Base-by-base conservation (phyloP, 2,888 invertebrate species). In the Zele albiditarsus region DNA sequence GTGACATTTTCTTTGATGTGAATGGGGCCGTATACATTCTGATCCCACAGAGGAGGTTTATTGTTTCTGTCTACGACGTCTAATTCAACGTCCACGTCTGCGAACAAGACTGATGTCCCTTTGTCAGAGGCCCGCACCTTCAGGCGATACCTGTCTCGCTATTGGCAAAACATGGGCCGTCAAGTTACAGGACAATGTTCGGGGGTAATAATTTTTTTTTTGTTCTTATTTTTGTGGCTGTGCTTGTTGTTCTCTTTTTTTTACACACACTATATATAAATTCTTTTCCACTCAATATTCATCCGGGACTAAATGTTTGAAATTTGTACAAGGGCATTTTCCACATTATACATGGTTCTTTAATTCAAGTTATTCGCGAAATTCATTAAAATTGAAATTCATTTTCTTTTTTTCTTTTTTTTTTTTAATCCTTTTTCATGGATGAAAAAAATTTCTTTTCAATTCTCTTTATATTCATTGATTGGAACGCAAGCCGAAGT, bases 1-100 rank as follows among this genome's bases (percentile, higher is more conserved):
- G 97, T 97, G 94, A 97, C 96, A 95, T 97, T 97, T 95, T 98
- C 97, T 94, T 95, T 95, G 94, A 97, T 96, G 95, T 95, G 95
- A 93, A 96, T 96, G 93, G 97, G 97, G 93, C 97, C 97, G 94
- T 97, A 97, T 92, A 96, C 94, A 92, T 94, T 94, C 92, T 94
- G 94, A 93, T 96, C 97, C 97, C 97, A 98, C 92, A 96, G 94
- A 91, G 96, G 97, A 92, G 96, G 98, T 94, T 97, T 98, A 95
- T 96, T 97, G 95, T 96, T 98, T 93, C 96, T 94, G 94, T 96
- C 97, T 92, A 98, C 98, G 92, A 98, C 97, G 93, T 97, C 97
- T 94, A 98, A 96, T 91, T 96, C 96, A 92, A 98, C 97, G 92
- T 96, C 97, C 92, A 97, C 98, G 92, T 97, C 97, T 91, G 97